phyloP scores from a whole-genome alignment of 2,113 vertebrate genomes.

The Natator depressus region DNA sequence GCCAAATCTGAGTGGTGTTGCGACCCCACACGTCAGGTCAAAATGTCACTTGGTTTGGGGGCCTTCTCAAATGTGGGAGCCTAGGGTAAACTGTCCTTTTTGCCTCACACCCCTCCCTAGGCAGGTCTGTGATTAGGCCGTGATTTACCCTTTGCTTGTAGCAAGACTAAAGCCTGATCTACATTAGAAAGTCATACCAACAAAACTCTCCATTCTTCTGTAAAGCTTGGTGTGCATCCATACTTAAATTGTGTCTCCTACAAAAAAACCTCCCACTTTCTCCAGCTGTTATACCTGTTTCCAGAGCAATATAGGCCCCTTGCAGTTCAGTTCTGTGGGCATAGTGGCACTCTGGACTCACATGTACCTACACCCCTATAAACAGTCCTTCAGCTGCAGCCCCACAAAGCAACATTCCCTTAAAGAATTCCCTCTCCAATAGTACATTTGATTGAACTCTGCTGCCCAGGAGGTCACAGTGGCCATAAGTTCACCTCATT shows the following conservation, averaged over 20 bases:
- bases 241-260: neutral
- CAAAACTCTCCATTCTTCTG: neutral
- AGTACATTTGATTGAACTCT: neutral
- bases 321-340: neutral
- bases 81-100: neutral
- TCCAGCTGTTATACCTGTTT: neutral
- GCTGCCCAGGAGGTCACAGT: neutral
- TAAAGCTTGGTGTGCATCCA: neutral
- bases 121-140: neutral
- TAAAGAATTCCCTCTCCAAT: neutral
- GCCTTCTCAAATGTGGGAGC: too few relatives aligned
- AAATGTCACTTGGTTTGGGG: too few relatives aligned
- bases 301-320: neutral
- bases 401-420: neutral
- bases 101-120: neutral
- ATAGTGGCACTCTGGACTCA: neutral
- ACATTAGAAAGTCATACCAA: neutral
- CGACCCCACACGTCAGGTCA: too few relatives aligned
- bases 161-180: neutral
- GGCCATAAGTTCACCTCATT: neutral
- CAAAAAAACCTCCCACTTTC: neutral
- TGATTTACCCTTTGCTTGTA: neutral
- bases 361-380: neutral
- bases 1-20: too few relatives aligned
- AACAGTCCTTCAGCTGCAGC: neutral